Conservation (phyloP, 2,113 vertebrate species). For the Pachypanchax playfairii region DNA sequence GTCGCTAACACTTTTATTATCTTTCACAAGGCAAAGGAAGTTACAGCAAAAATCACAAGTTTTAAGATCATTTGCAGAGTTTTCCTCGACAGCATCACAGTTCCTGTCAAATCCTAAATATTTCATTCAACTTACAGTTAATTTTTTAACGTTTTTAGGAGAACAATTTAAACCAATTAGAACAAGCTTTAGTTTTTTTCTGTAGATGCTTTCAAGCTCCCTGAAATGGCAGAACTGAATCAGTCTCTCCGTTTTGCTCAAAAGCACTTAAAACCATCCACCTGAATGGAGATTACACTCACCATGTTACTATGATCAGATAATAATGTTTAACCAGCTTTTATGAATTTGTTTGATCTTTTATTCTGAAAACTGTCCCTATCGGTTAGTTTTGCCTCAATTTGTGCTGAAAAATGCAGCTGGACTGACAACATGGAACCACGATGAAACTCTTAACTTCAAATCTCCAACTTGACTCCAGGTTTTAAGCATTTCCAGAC, state of each 20-base stretch:
- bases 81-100: too few species aligned
- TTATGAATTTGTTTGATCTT: neutral
- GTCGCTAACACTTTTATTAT: conserved; percentile 41
- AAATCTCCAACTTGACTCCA: too few species aligned
- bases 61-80: too few species aligned
- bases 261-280: conserved; percentile 46
- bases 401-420: too few species aligned
- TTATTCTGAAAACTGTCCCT: neutral
- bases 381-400: too few species aligned
- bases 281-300: conserved; percentile 39
- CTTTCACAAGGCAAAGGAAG: conserved; percentile 32
- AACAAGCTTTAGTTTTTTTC: conserved; percentile 1
- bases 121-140: conserved; percentile 5
- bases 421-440: too few species aligned
- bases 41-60: too few species aligned
- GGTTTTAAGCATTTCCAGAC: too few species aligned
- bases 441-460: too few species aligned
- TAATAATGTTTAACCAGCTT: conserved; percentile 13
- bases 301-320: conserved; percentile 50
- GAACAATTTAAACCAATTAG: conserved; percentile 7
- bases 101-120: neutral
- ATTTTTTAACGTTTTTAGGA: too few species aligned
- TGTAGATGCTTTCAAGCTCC: conserved; percentile 12
- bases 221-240: conserved; percentile 53
- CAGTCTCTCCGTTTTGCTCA: conserved; percentile 38